Evolutionary conservation across 2,797 vertebrate species (phyloP), one percentile per base, ranked within the genome.

Genomic region (Miichthys miiuy): DNA sequence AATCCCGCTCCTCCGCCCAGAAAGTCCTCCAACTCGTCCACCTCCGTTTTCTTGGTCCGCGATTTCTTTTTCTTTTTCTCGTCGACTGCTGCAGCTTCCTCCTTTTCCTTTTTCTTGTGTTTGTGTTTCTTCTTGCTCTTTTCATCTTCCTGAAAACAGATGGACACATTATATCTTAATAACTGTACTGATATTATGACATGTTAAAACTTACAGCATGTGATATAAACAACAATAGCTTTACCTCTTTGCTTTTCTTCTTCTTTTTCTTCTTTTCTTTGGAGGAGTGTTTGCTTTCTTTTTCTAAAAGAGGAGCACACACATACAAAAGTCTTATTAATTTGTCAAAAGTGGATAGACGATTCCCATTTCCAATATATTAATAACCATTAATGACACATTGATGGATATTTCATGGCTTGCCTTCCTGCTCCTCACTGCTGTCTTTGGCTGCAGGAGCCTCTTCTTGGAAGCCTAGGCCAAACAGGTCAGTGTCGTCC

Each of bases 251-350:
- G 91, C 82, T 84, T 77, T 96, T 99, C 89, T 97, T 98, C 88
- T 98, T 99, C 88, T 98, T 98, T 81, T 98, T 98, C 91, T 98
- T 98, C 86, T 97, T 98, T 12, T 98, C 97, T 90, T 97, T 97
- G 50, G 90, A 93, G 77, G 95, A 77, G 6, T 89, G 92, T 62
- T 94, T 97, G 86, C 91, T 83, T 61, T 96, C 96, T 83, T 97
- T 97, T 79, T 97, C 97, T 97, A 89, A 67, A 88, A 89, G 44
- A 67, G 20, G 25, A 88, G 10, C 46, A 86, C 18, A 79, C 4
- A 70, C 47, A 58, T 4, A 42, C 17, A 71, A 25, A 0, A 14
- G 17, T 69, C 18, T 64, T 6, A 52, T 1, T 1, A 38, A 57
- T 54, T 34, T 47, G 47, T 18, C 17, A 0, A 0, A 62, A 47